phyloP scores from a whole-genome alignment of 2,888 invertebrate genomes.

The Aphodius sticticus region DNA sequence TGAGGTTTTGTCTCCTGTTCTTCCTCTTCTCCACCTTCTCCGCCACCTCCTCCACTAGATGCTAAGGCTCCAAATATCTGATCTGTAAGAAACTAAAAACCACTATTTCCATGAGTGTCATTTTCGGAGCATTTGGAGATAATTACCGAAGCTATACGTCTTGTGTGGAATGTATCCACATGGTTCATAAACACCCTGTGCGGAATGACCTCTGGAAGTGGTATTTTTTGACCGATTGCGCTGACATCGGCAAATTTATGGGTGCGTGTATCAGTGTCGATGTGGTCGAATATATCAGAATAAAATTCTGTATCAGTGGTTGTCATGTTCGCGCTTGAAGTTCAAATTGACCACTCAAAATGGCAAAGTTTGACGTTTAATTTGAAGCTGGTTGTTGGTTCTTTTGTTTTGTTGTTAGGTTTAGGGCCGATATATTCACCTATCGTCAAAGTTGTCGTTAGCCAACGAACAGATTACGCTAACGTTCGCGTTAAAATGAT shows the following conservation, averaged over 20 bases:
- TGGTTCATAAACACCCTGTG: conserved; percentile 69
- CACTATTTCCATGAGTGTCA: not conserved
- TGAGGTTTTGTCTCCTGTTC: conserved; percentile 24
- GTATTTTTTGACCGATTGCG: not conserved
- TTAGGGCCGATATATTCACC: too few species aligned
- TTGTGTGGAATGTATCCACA: conserved; percentile 68
- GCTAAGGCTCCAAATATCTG: conserved; percentile 46
- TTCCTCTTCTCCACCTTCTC: conserved; percentile 43
- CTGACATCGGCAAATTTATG: conserved; percentile 4
- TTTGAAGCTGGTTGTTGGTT: not conserved
- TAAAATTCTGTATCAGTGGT: conserved; percentile 16
- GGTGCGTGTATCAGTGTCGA: not conserved
- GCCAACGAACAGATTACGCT: too few species aligned
- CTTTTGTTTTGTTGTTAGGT: not conserved
- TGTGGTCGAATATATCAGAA: conserved; percentile 10
- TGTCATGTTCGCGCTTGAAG: conserved; percentile 13
- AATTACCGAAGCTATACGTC: conserved; percentile 60
- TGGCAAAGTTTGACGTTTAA: not conserved
- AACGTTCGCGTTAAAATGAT: too few species aligned
- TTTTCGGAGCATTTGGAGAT: not conserved
- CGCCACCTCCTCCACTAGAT: conserved; percentile 43
- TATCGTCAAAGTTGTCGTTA: too few species aligned
- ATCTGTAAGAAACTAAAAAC: conserved; percentile 51
- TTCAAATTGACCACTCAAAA: not conserved
- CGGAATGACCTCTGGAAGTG: conserved; percentile 37